Conservation (phyloP, 2,113 vertebrate genomes). For the Ochotona curzoniae region DNA sequence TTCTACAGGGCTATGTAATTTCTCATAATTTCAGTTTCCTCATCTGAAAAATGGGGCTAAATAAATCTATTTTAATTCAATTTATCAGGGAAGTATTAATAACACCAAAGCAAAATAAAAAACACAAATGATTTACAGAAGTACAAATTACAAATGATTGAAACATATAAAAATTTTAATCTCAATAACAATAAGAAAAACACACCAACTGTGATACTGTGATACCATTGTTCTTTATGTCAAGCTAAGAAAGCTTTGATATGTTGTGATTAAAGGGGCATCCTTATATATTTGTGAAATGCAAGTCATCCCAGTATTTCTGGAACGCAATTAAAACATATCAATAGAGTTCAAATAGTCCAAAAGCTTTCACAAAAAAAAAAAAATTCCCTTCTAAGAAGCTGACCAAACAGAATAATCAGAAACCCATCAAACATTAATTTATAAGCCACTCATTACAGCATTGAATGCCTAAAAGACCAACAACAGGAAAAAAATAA, state of each 20-base stretch:
- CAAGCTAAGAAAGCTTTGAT: neutral
- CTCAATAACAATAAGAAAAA: neutral
- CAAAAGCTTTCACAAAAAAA: neutral
- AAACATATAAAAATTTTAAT: neutral
- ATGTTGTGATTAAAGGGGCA: neutral
- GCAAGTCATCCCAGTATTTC: neutral
- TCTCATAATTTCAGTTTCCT: neutral
- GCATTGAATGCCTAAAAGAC: neutral
- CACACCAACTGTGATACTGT: neutral
- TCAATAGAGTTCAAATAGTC: slow-evolving; percentile 20
- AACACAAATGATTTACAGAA: neutral
- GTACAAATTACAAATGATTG: slow-evolving; percentile 16
- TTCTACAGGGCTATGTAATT: neutral
- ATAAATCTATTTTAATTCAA: neutral
- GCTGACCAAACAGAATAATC: neutral
- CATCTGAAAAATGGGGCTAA: slow-evolving; percentile 24
- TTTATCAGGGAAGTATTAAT: neutral
- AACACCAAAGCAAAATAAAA: slow-evolving; percentile 39
- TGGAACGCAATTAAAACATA: neutral
- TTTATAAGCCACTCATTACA: neutral
- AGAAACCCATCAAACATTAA: neutral
- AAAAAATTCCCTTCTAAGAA: neutral
- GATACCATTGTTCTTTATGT: neutral
- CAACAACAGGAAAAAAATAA: neutral
- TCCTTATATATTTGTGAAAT: neutral